Evolutionary conservation across 2,113 vertebrate genomes (phyloP), one percentile per base, ranked within the genome.

Genomic region (Oncorhynchus keta): DNA sequence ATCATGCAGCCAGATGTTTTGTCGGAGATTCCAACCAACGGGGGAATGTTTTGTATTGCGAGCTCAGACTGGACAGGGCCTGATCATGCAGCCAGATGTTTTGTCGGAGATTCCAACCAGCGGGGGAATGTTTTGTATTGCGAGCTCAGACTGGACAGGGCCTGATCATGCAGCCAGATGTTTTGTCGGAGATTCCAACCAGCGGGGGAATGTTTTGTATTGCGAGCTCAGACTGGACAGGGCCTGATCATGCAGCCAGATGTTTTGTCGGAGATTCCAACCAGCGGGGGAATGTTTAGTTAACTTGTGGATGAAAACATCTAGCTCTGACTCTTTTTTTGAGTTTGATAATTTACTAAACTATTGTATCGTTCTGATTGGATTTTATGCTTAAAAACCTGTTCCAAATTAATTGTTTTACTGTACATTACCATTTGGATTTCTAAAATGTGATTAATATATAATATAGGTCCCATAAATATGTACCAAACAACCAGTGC

Each of bases 1-100:
- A 82, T 89, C 84, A 89, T 85, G 80, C 79, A 87, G 88, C 91
- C 92, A 93, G 91, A 93, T 93, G 91, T 93, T 92, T 92, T 20
- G 84, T 81, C 4, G 72, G 83, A 89, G 89, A 88, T 89, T 89
- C 89, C 74, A 76, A 81, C 89, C 86, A 72, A 70, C 79, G 79
- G 90, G 90, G 89, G 86, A 76, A 87, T 75, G 78, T 83, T 91
- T 92, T n/a, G n/a, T n/a, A n/a, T n/a, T n/a, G n/a, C n/a, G n/a
- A n/a, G n/a, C n/a, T 71, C 79, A 76, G 83, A 86, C 87, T 89
- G 90, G 91, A 92, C 92, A 89, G 85, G 79, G 85, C 77, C 81
- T 74, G 83, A 82, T 89, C 84, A 89, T 85, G 80, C 79, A 87
- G 88, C 91, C 92, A 93, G 91, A 93, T 93, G 91, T 93, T 92